A percentile compares a stretch with the other conserved stretches of the same genome.
Conservation (phyloP, 2,888 invertebrate genomes). For the Epirrhoe tristata region DNA sequence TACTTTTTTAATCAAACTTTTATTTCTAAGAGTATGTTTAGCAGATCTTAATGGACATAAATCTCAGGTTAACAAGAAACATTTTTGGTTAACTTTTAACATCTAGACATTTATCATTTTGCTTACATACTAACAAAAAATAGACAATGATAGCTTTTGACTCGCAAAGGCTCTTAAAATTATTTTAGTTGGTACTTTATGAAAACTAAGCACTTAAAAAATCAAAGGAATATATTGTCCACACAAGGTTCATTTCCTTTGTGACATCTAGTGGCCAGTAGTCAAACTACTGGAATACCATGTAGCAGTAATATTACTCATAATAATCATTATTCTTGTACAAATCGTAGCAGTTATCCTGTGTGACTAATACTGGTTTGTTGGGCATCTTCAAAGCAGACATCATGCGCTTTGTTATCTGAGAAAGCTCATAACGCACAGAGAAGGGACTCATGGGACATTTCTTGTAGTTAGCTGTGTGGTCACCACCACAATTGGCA, state of each 20-base stretch:
- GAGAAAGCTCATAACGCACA: conserved; percentile 36
- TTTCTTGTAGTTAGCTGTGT: conserved; percentile 64
- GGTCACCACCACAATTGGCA: conserved; percentile 64
- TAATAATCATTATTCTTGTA: conserved; percentile 18
- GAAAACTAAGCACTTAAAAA: too few species aligned
- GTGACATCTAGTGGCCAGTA: too few species aligned
- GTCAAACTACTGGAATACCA: not conserved
- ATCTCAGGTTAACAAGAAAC: too few species aligned
- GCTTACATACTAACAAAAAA: conserved; percentile 6
- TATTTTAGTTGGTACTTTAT: too few species aligned
- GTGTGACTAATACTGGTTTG: conserved; percentile 22
- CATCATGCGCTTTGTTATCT: conserved; percentile 28
- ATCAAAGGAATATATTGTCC: too few species aligned
- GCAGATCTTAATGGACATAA: too few species aligned
- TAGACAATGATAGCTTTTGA: not conserved
- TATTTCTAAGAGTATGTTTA: conserved; percentile 4
- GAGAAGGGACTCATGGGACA: conserved; percentile 55
- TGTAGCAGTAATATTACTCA: conserved; percentile 3
- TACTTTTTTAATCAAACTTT: conserved; percentile 7
- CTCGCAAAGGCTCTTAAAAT: too few species aligned
- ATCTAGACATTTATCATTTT: not conserved
- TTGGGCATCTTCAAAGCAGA: not conserved
- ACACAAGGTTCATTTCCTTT: too few species aligned
- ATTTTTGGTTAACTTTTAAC: too few species aligned
- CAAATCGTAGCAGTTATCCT: conserved; percentile 24